Conservation (phyloP, 1,140 invertebrate species). For the Plodia interpunctella region DNA sequence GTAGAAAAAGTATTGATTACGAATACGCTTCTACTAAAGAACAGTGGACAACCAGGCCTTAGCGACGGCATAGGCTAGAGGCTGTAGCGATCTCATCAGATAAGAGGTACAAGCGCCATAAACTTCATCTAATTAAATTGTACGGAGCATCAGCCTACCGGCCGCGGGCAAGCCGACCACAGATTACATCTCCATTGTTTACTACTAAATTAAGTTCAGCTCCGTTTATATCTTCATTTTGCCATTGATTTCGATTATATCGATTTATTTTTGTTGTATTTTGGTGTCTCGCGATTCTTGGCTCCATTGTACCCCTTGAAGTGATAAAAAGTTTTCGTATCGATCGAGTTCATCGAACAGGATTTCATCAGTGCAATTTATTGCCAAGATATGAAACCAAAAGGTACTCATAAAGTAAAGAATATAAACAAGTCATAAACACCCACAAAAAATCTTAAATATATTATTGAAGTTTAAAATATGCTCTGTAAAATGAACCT, state of each 20-base stretch:
- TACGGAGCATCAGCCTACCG: constrained; percentile 43
- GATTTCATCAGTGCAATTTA: neutral
- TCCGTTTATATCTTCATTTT: constrained; percentile 50
- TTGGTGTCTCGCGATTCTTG: too few species aligned
- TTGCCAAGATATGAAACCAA: too few species aligned
- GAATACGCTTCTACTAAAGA: too few species aligned
- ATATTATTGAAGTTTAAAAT: too few species aligned
- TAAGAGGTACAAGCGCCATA: constrained; percentile 48
- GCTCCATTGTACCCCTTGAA: too few species aligned
- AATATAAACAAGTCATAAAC: too few species aligned
- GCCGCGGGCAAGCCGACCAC: constrained; percentile 26
- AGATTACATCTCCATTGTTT: constrained; percentile 71
- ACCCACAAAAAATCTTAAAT: too few species aligned
- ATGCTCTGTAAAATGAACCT: too few species aligned
- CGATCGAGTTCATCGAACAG: neutral
- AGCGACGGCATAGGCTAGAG: constrained; percentile 7
- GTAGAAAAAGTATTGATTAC: neutral
- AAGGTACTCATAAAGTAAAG: neutral
- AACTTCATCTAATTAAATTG: constrained; percentile 69
- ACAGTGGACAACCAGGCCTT: too few species aligned
- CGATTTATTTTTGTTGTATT: neutral
- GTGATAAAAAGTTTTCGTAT: neutral
- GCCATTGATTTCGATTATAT: constrained; percentile 6
- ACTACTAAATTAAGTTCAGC: constrained; percentile 55
- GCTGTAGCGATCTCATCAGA: constrained; percentile 35